These are phyloP conservation scores for Clamator glandarius DNA, from an alignment of 2,797 vertebrate species.

Conservation along the genomic window DNA sequence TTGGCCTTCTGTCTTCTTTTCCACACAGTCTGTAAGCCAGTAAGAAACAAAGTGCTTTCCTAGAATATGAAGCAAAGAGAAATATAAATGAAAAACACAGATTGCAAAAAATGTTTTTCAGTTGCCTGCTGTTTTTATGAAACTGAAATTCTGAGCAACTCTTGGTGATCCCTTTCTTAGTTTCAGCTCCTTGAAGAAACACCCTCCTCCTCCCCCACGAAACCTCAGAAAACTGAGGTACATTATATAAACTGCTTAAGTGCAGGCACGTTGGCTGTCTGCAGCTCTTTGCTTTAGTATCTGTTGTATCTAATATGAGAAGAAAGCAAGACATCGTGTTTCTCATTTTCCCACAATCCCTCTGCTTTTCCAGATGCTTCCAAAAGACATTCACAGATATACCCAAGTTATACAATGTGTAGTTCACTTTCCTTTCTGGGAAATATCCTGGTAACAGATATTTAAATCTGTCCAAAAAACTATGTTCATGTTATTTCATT, in stretches of 20 bases:
- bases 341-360: not conserved
- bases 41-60: not conserved
- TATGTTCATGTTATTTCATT: not conserved
- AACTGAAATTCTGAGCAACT: not conserved
- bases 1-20: conserved; percentile 21
- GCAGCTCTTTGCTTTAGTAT: not conserved
- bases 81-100: not conserved
- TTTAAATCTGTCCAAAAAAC: not conserved
- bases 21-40: not conserved
- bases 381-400: not conserved
- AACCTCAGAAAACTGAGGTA: not conserved
- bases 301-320: not conserved
- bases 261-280: not conserved
- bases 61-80: conserved; percentile 40
- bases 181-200: not conserved
- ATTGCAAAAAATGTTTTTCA: fast-evolving
- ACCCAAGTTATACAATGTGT: not conserved
- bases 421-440: not conserved
- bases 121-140: not conserved
- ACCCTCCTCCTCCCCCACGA: not conserved
- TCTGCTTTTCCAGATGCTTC: not conserved
- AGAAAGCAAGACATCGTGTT: not conserved
- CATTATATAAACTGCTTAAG: not conserved
- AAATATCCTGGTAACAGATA: not conserved
- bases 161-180: not conserved